Conservation (phyloP, 2,113 vertebrate genomes). For the Campylomormyrus numenius region DNA sequence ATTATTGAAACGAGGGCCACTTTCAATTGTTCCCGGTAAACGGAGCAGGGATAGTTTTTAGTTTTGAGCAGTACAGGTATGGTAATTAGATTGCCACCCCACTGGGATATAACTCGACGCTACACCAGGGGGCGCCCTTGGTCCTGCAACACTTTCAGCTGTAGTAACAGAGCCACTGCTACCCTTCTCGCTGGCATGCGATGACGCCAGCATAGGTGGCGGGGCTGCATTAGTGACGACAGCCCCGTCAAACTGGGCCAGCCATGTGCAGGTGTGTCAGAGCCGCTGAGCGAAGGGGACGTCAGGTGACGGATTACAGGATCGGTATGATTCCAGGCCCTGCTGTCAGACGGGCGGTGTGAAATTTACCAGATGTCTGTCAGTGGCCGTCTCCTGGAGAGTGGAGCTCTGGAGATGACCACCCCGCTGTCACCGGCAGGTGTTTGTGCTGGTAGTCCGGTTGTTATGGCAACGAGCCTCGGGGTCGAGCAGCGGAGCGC, state of each 20-base stretch:
- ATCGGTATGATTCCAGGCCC: background rate
- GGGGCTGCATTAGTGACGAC: conserved; percentile 96
- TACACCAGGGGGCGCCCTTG: background rate
- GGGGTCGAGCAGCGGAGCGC: background rate
- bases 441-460: conserved; percentile 10
- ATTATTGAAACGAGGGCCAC: background rate
- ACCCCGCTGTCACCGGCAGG: background rate
- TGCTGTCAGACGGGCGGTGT: background rate
- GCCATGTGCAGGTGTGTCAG: conserved; percentile 81
- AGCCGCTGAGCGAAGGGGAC: background rate
- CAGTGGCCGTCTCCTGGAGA: background rate
- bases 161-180: background rate
- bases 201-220: conserved; percentile 90
- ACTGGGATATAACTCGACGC: background rate
- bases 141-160: background rate
- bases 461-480: conserved; percentile 37
- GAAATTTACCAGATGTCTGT: background rate
- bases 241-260: conserved; percentile 82
- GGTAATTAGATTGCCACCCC: background rate
- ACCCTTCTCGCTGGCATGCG: conserved; percentile 49
- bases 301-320: background rate
- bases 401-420: background rate
- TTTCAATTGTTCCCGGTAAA: background rate
- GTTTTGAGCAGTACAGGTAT: background rate
- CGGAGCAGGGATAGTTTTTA: background rate